Conservation (phyloP, 2,797 vertebrate species). For the Peromyscus aztecus region DNA sequence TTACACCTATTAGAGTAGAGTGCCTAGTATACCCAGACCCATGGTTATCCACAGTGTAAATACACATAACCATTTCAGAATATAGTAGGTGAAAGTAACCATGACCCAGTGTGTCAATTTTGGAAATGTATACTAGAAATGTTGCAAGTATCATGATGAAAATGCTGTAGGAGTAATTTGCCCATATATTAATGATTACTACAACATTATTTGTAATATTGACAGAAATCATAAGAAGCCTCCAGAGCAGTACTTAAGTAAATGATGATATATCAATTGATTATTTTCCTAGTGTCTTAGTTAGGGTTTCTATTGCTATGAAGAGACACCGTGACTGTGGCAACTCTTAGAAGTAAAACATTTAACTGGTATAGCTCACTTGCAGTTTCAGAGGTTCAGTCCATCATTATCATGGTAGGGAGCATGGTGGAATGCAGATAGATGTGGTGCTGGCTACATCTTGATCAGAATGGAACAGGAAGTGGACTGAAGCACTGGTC, state of each 20-base stretch:
- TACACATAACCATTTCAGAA: conserved; percentile 22
- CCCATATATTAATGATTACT: not conserved
- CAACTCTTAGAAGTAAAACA: too few species aligned
- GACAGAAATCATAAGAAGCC: not conserved
- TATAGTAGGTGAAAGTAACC: not conserved
- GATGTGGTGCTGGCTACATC: too few species aligned
- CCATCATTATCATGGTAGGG: too few species aligned
- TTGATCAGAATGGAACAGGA: too few species aligned
- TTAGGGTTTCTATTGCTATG: too few species aligned
- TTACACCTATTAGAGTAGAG: not conserved
- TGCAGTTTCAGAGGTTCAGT: too few species aligned
- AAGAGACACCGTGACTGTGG: too few species aligned
- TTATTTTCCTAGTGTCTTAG: not conserved
- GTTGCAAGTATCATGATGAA: conserved; percentile 7
- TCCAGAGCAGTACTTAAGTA: not conserved
- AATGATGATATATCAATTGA: not conserved
- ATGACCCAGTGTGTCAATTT: not conserved
- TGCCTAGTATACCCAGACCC: not conserved
- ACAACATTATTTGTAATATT: not conserved
- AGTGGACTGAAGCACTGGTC: too few species aligned
- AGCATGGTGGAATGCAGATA: too few species aligned
- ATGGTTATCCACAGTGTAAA: not conserved
- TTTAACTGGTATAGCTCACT: too few species aligned
- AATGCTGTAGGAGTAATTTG: not conserved
- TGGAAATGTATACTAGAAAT: conserved; percentile 2